Evolutionary conservation across 2,888 invertebrate genomes (phyloP), one percentile per base, ranked within the genome.

Genomic region (Tachina fera): DNA sequence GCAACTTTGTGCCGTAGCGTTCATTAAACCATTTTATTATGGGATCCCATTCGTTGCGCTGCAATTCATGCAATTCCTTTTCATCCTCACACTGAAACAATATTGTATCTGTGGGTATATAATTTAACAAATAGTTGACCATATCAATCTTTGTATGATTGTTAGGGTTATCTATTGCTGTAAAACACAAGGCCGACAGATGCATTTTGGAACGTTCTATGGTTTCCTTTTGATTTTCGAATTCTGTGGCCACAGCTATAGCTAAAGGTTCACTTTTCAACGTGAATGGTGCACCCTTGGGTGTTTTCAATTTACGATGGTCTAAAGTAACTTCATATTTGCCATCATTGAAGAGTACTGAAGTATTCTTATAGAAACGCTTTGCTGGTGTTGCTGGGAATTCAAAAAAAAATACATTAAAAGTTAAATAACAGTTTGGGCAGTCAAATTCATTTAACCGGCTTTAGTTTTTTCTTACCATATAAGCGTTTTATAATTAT

Each of bases 231-330:
- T 99, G 99, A 9, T 96, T 94, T 89, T 97, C 96, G 97, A 99
- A 99, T 94, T 99, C 99, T 43, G 96, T 95, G 1, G 99, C 98
- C 65, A 99, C 95, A 19, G 98, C 98, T 84, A 98, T 94, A 1
- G 99, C 99, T 71, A 99, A 93, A 0, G 97, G 95, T 93, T 99
- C 98, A 92, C 95, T 97, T 39, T 95, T 95, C 0, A 98, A 95
- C 84, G 94, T 93, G 88, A 99, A 95, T 10, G 96, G 92, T 82
- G 95, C 94, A 2, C 98, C 98, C 89, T 94, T 95, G 0, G 98
- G 99, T 3, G 99, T 99, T 93, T 98, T 98, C 19, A 99, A 92
- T 91, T 97, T 97, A 19, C 96, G 94, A 90, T 97, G 96, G 92
- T 99, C 99, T 87, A 99, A 93, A 19, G 96, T 97, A 10, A 99